Base-by-base conservation (phyloP, 1,140 invertebrate species). In the Drosophila ogumai region DNA sequence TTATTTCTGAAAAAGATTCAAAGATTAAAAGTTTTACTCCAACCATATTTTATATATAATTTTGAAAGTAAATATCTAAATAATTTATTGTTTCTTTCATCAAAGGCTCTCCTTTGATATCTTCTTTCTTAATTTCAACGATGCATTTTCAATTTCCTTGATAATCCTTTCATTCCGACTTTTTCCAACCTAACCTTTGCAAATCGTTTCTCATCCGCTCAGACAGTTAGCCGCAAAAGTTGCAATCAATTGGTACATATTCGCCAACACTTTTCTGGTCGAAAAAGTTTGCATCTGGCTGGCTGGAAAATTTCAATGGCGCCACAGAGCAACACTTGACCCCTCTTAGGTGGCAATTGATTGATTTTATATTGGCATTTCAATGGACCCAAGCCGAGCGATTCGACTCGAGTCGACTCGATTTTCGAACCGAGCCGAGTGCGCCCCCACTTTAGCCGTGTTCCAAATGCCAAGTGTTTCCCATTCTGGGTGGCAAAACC, bases 341-440 rank as follows among this genome's bases (percentile, higher is more conserved):
- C 84, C 81, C 65, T 80, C 67, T 59, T 80, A 76, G 84, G 77
- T 90, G 84, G 85, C 84, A 87, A 87, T 88, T 87, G 84, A 87
- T 87, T 87, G 84, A 87, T 87, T 87, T 87, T 87, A 87, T 87
- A 87, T 87, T 84, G 84, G 84, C 80, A 88, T 87, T 87, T 87
- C 84, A 88, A 84, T 81, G 75, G 84, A 68, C 73, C 44, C 36
- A 52, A 56, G 43, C 64, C 65, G 59, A 59, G 54, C 60, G 57
- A 61, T 41, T 31, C 61, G 61, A 63, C 43, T 74, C 65, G 50
- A 71, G 22, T 50, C 49, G n/a, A 58, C 40, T 61, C 31, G 40
- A 49, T 65, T 41, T 65, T 34, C 38, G 63, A 47, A 31, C 36
- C 67, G 52, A 55, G 59, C 25, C 61, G 65, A 66, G 55, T 58